phyloP scores from a whole-genome alignment of 2,797 vertebrate species.

The Rhodeus uyekii region DNA sequence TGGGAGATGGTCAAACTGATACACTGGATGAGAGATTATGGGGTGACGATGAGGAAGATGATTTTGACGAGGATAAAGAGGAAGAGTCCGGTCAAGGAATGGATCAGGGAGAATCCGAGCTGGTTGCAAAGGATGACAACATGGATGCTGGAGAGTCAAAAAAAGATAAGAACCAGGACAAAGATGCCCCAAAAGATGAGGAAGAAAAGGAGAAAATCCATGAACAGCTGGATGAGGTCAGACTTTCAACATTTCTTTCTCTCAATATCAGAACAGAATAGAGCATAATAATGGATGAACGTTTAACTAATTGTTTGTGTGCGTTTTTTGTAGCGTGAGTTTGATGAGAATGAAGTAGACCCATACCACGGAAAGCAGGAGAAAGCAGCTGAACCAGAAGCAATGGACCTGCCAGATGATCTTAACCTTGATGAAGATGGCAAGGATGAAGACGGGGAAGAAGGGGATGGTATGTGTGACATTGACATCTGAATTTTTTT shows the following conservation, averaged over 20 bases:
- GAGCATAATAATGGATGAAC: neutral
- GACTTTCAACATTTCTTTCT: neutral
- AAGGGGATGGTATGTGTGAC: conserved; percentile 64
- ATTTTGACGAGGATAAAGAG: conserved; percentile 78
- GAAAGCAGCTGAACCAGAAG: conserved; percentile 82
- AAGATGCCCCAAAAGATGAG: conserved; percentile 74
- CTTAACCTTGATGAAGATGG: conserved; percentile 88
- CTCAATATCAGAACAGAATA: neutral
- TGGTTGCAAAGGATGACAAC: conserved; percentile 95
- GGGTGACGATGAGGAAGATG: conserved; percentile 86
- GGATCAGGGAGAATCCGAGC: conserved; percentile 92
- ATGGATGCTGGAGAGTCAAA: conserved; percentile 78
- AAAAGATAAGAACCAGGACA: conserved; percentile 78
- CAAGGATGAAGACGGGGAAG: conserved; percentile 73
- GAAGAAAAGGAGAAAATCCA: conserved; percentile 84
- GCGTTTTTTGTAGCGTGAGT: conserved; percentile 81
- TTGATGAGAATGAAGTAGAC: conserved; percentile 94
- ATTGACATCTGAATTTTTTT: neutral
- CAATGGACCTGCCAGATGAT: conserved; percentile 90
- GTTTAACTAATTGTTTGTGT: neutral
- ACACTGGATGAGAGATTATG: conserved; percentile 96
- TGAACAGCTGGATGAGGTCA: conserved; percentile 92
- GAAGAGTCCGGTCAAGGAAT: conserved; percentile 93
- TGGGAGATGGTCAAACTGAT: conserved; percentile 88
- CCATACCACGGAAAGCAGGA: conserved; percentile 91